Base-by-base conservation (phyloP, 2,113 vertebrate genomes). In the Halcyon malimbica region DNA sequence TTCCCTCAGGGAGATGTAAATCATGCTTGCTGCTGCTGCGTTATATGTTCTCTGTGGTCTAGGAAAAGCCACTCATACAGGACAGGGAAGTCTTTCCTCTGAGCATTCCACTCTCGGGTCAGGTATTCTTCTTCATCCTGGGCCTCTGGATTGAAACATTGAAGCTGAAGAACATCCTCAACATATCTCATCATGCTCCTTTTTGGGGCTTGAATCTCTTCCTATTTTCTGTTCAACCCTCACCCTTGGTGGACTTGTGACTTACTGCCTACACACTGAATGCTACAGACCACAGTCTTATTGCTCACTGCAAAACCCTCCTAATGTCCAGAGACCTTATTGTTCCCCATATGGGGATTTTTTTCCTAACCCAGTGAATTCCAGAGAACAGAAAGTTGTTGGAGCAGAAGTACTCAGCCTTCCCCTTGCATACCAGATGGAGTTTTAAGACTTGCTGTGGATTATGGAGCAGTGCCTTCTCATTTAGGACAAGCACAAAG, bases 91-190 rank as follows among this genome's bases (percentile, higher is more conserved):
- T 23, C 33, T 73, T 90, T 25, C 13, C 9, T 76, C 59, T 67
- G 28, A 3, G 0, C 62, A 17, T 83, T 67, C 31, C 1, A 1
- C 25, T 20, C 0, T 29, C 89, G 56, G 5, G 17, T 63, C 26
- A 41, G 44, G 6, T 53, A 41, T 4, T 69, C 11, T 13, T 75
- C 28, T 74, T 75, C 42, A 68, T 39, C 39, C 11, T 0, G 1
- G 10, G 13, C 29, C 42, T 77, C 71, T 74, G 46, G 44, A 64
- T 14, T 57, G 51, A 69, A 67, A 64, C 63, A 37, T 17, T 24
- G 53, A 7, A 21, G 3, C 46, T 57, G 39, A 50, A 69, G 15
- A 48, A 33, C 20, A 76, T 63, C 53, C 21, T 63, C 51, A 48
- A 3, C 1, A 16, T 20, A 14, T 33, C 16, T 56, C 14, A 37